phyloP scores from a whole-genome alignment of 2,113 vertebrate genomes.

The Synchiropus splendidus region DNA sequence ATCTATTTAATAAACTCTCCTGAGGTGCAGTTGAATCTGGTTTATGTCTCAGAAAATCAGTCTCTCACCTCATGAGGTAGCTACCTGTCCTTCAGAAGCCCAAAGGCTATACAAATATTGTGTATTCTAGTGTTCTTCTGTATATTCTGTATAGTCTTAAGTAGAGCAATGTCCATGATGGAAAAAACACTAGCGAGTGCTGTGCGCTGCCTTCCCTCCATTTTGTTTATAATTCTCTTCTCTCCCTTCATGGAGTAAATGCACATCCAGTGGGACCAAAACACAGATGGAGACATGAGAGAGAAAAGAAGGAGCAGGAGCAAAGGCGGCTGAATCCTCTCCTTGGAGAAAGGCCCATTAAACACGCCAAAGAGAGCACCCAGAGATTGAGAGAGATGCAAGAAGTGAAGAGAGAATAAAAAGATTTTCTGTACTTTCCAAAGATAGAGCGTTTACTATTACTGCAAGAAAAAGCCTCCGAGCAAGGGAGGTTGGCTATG shows the following conservation, averaged over 20 bases:
- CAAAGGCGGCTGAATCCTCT: no score
- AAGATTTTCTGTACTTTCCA: slow-evolving; percentile 44
- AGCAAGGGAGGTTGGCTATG: slow-evolving; percentile 37
- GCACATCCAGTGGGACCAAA: slow-evolving; percentile 34
- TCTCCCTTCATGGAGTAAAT: slow-evolving; percentile 32
- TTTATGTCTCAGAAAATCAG: no score
- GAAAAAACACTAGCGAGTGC: slow-evolving; percentile 17
- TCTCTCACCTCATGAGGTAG: no score
- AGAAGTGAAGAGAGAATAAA: slow-evolving; percentile 27
- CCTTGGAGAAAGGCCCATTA: slow-evolving; percentile 50
- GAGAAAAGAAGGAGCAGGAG: no score
- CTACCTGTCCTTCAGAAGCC: no score
- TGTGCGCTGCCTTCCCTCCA: slow-evolving; percentile 13
- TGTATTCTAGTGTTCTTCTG: no score
- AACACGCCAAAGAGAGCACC: slow-evolving; percentile 36
- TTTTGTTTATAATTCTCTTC: slow-evolving; percentile 32
- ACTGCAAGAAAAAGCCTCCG: slow-evolving; percentile 31
- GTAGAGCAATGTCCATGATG: no score
- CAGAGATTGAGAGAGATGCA: slow-evolving; percentile 51
- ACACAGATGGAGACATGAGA: slow-evolving; percentile 42
- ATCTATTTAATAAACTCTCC: no score
- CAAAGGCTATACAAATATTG: no score
- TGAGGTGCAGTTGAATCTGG: no score
- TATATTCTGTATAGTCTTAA: no score
- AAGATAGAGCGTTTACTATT: slow-evolving; percentile 40